These are phyloP conservation scores for Tinea trinotella DNA, from an alignment of 2,888 invertebrate genomes.

Conservation along the genomic window DNA sequence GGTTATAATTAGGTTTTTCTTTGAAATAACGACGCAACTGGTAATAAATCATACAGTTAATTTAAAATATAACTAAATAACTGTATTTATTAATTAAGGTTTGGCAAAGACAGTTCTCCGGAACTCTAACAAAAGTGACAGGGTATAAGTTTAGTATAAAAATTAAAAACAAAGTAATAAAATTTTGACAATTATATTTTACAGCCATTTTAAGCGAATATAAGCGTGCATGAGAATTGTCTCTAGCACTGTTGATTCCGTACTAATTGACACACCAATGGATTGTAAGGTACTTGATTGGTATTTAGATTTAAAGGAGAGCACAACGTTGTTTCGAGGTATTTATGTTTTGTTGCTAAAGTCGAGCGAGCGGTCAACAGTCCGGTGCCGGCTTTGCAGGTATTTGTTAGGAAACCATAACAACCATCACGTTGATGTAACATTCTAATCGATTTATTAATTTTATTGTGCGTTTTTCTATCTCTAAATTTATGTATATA, in stretches of 20 bases:
- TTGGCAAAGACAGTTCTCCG: too few relatives aligned
- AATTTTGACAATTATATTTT: constrained; percentile 1
- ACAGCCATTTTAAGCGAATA: not conserved
- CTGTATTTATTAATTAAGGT: too few relatives aligned
- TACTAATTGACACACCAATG: constrained; percentile 69
- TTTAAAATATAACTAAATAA: too few relatives aligned
- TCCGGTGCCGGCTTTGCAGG: constrained; percentile 39
- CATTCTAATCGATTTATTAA: not conserved
- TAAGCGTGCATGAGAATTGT: not conserved
- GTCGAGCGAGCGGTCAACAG: constrained; percentile 27
- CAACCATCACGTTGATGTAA: not conserved
- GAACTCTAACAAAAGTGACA: not conserved
- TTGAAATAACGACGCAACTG: too few relatives aligned
- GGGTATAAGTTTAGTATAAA: too few relatives aligned
- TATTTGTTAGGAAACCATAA: constrained; percentile 53
- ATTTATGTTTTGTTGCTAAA: constrained; percentile 50
- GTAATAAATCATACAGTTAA: too few relatives aligned
- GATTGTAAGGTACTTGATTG: constrained; percentile 68
- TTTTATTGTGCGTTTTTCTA: too few relatives aligned
- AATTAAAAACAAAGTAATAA: not conserved
- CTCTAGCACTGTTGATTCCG: constrained; percentile 60
- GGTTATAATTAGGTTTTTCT: too few relatives aligned
- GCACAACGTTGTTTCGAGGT: constrained; percentile 55
- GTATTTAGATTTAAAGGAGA: constrained; percentile 44
- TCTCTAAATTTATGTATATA: too few relatives aligned